These are phyloP conservation scores for Strix aluco DNA, from an alignment of 2,113 vertebrate species.

Conservation along the genomic window DNA sequence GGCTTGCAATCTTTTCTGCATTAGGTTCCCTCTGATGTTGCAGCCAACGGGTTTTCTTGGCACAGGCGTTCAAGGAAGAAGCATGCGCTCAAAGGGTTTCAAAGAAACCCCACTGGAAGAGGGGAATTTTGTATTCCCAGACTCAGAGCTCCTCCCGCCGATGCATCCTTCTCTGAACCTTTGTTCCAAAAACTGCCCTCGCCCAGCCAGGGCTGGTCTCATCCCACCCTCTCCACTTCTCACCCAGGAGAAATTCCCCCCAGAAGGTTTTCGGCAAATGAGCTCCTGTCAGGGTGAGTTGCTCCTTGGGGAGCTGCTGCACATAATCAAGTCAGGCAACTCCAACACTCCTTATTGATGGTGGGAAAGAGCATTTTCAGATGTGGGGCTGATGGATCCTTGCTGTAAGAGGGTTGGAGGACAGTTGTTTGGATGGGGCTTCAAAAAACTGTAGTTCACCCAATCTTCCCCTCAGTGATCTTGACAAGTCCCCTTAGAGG, in stretches of 20 bases:
- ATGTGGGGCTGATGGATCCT: neutral
- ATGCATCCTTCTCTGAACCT: neutral
- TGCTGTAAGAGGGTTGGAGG: neutral
- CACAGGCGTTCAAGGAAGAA: neutral
- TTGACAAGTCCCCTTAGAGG: neutral
- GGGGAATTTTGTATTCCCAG: neutral
- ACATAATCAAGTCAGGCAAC: neutral
- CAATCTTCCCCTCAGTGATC: neutral
- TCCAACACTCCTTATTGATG: neutral
- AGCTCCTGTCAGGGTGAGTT: neutral
- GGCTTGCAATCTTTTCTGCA: neutral
- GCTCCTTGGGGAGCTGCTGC: neutral
- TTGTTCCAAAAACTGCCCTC: neutral
- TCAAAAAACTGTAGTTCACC: neutral
- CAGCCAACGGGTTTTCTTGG: constrained; percentile 7
- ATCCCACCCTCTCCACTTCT: neutral
- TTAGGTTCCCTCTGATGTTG: neutral
- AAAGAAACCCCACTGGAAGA: neutral
- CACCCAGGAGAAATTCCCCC: neutral
- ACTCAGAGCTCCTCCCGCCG: neutral
- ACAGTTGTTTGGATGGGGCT: neutral
- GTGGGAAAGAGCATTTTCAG: neutral
- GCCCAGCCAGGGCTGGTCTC: neutral
- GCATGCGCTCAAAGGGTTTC: neutral
- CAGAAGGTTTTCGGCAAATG: neutral